Base-by-base conservation (phyloP, 2,888 invertebrate genomes). In the Drosophila robusta region DNA sequence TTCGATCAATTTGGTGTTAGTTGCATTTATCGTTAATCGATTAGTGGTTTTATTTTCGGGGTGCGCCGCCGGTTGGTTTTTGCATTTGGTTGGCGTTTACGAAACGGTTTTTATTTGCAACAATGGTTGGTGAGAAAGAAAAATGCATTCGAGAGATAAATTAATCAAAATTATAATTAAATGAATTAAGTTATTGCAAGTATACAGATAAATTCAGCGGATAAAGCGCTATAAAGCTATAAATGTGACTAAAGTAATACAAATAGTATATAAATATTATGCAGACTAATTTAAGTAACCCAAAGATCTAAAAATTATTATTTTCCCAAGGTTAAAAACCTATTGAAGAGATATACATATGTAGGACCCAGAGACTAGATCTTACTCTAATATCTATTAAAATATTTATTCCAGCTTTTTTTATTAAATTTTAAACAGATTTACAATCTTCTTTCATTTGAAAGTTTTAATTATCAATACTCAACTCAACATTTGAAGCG, bases 131-230 rank as follows among this genome's bases (percentile, higher is more conserved):
- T 78, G 62, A 63, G 54, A 75, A 79, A 82, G 79, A 78, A 63
- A 82, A 70, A 78, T 66, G 54, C 67, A 68, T 67, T 67, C 60
- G 62, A 57, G 57, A 62, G 62, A 62, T 6, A 60, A 70, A 75
- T 76, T 78, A 54, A 80, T 60, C 22, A 71, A 75, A 76, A 76
- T 76, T 62, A 76, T 62, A 70, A 80, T 51, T 16, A 60, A 79
- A 62, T 49, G 16, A 78, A 63, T 47, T 36, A 14, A 68, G 39
- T 73, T 74, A 41, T 75, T 42, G 32, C 46, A 68, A 51, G 1
- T 47, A 26, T 32, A 56, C 24, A 54, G n/a, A 38, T 4, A 12
- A 42, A 41, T 16, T 32, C 26, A 54, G 56, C 42, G 9, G 4
- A 16, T n/a, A 41, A 38, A 54, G 26, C 12, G 9, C n/a, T n/a